Evolutionary conservation across 2,888 invertebrate species (phyloP).

Genomic region (Ceratothoa steindachneri): DNA sequence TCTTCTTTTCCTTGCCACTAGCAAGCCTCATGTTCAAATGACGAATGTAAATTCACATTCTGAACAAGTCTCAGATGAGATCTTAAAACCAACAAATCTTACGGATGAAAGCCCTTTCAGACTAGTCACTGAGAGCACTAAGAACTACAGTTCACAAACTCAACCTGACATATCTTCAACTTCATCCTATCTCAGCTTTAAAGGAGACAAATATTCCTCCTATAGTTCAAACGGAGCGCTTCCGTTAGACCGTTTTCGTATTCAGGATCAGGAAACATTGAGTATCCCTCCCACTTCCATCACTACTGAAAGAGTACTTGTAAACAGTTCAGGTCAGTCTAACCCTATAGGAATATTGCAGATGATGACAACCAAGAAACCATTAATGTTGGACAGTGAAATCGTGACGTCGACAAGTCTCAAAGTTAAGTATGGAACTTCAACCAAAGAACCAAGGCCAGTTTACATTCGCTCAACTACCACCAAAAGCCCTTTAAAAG

Average conservation of each 20-base stretch:
- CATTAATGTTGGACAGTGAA: constrained; percentile 46
- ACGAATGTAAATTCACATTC: no score
- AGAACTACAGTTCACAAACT: no score
- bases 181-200: no score
- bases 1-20: constrained; percentile 2
- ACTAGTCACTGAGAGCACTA: no score
- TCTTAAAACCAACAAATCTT: no score
- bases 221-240: not conserved
- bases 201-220: no score
- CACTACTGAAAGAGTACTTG: not conserved
- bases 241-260: not conserved
- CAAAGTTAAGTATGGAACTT: constrained; percentile 27
- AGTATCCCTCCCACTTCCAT: not conserved
- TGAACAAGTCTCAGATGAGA: no score
- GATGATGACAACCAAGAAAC: constrained; percentile 43
- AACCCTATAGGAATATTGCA: constrained; percentile 33
- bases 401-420: constrained; percentile 48
- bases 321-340: not conserved
- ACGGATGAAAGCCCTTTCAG: no score
- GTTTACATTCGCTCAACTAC: not conserved
- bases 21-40: not conserved
- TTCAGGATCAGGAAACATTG: not conserved
- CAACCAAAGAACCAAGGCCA: not conserved
- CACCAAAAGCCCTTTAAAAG: constrained; percentile 14
- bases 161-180: no score